Evolutionary conservation across 2,797 vertebrate genomes (phyloP), one percentile per base, ranked within the genome.

Genomic region (Tiaroga cobitis): DNA sequence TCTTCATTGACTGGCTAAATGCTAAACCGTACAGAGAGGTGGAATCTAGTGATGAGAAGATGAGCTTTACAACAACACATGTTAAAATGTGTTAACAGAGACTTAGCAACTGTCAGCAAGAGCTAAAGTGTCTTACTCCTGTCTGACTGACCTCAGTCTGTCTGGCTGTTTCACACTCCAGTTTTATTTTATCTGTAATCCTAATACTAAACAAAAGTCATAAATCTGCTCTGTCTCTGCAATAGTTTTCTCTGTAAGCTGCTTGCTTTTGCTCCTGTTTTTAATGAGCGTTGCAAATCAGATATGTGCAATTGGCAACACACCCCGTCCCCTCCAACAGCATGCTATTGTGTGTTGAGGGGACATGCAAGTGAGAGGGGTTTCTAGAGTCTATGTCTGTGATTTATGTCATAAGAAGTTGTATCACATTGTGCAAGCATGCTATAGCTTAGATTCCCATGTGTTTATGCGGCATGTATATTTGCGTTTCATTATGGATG

Each of bases 291-390:
- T 92, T 90, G 90, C 94, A 86, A 92, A 95, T 94, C 92, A 92
- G 91, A 95, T 93, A 95, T 94, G 93, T 93, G 93, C 91, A 92
- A 89, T 87, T 95, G 94, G 93, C 93, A 94, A 92, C 88, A 90
- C 87, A 89, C 81, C 89, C 51, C 41, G 84, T 88, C 63, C 63
- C 82, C 87, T 90, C 26, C 63, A 89, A 95, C 93, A 95, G 91
- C 91, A 79, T 77, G 51, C 89, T 88, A 94, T 94, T 95, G 94
- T 95, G 85, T 87, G 87, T 82, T 78, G n/a, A 84, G 81, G 65
- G 61, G 37, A 84, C 82, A 73, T 81, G 81, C 76, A 41, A 81
- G 87, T 76, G 85, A 90, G 73, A 87, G 87, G 51, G 77, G 82
- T 89, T 91, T 13, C 32, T 43, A 16, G 63, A 59, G 63, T 49